Evolutionary conservation across 2,888 invertebrate genomes (phyloP).

Genomic region (Hartigia nigra): DNA sequence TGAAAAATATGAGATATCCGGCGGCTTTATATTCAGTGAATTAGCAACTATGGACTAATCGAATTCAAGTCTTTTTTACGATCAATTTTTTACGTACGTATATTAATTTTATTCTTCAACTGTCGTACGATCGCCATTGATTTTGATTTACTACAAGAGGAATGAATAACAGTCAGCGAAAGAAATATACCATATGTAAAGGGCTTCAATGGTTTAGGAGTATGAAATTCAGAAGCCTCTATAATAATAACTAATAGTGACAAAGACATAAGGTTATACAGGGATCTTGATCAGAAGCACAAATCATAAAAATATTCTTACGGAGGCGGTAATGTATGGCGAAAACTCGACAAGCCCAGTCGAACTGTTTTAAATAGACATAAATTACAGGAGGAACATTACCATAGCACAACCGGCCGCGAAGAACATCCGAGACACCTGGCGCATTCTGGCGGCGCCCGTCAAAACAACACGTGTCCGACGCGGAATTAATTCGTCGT

Average conservation of each 20-base stretch:
- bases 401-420: slow-evolving; percentile 36
- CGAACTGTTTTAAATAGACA: slow-evolving; percentile 46
- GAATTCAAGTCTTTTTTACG: background rate
- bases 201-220: background rate
- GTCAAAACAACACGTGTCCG: slow-evolving; percentile 43
- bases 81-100: background rate
- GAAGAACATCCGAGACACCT: slow-evolving; percentile 39
- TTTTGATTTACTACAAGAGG: background rate
- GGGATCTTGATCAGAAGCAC: slow-evolving; percentile 6
- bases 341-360: slow-evolving; percentile 29
- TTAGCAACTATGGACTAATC: background rate
- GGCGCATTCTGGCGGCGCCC: slow-evolving; percentile 39
- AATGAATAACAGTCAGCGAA: background rate
- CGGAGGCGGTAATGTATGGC: background rate
- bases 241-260: background rate
- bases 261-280: background rate
- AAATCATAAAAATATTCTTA: slow-evolving; percentile 37
- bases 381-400: slow-evolving; percentile 48
- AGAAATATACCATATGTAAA: too few relatives aligned
- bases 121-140: background rate
- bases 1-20: background rate
- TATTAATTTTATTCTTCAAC: background rate
- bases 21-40: background rate
- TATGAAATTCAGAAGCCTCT: background rate
- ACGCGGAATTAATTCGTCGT: slow-evolving; percentile 20